These are phyloP conservation scores for Oriolus oriolus DNA, from an alignment of 2,113 vertebrate genomes.

Conservation along the genomic window DNA sequence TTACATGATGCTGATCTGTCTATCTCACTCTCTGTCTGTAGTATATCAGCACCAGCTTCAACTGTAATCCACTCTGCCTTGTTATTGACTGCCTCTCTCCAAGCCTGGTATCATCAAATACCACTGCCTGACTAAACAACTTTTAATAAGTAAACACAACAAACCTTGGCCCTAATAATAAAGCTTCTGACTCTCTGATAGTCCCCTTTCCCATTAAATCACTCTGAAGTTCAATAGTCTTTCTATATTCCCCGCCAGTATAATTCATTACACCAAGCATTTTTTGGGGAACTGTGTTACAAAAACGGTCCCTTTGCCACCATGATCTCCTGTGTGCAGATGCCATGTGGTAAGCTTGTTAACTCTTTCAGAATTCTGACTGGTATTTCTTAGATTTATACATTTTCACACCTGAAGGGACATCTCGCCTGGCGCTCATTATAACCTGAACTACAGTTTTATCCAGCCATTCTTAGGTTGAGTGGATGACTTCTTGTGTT, in stretches of 20 bases:
- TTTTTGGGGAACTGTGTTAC: neutral
- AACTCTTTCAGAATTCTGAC: neutral
- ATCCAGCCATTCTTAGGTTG: neutral
- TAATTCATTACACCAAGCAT: neutral
- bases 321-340: neutral
- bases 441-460: neutral
- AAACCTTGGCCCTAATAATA: conserved; percentile 18
- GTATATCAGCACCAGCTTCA: conserved; percentile 24
- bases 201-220: neutral
- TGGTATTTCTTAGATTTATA: neutral
- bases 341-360: neutral
- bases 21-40: neutral
- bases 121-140: neutral
- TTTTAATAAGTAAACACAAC: conserved; percentile 42
- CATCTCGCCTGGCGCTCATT: rapidly evolving
- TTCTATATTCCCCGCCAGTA: neutral
- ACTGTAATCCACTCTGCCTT: conserved; percentile 45
- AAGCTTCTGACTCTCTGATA: neutral
- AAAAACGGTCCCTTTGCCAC: neutral
- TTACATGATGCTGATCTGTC: conserved; percentile 45
- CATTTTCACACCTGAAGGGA: neutral
- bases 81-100: conserved; percentile 38
- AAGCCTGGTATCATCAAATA: conserved; percentile 21
- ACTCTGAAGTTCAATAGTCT: neutral
- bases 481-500: neutral